A percentile compares a stretch with the other conserved stretches of the same genome.
Evolutionary conservation across 1,140 invertebrate genomes (phyloP).

Genomic region (Oryctes rhinoceros): DNA sequence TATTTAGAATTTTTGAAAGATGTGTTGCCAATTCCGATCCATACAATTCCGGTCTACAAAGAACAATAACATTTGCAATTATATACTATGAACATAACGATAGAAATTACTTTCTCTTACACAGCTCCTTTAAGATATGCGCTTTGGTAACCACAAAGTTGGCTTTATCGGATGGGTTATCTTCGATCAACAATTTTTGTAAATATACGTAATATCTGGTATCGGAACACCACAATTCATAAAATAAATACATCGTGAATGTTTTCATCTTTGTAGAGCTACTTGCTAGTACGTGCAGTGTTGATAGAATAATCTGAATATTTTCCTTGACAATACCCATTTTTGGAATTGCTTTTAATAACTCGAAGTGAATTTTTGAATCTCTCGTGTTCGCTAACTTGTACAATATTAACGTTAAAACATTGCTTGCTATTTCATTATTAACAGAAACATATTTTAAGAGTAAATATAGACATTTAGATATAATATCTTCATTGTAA

Average conservation of each 20-base stretch:
- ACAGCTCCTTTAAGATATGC: conserved; percentile 62
- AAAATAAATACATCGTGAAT: conserved; percentile 66
- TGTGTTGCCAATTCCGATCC: conserved; percentile 69
- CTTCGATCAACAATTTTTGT: conserved; percentile 59
- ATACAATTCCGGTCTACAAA: conserved; percentile 64
- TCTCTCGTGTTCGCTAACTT: conserved; percentile 65
- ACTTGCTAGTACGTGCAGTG: conserved; percentile 63
- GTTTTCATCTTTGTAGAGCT: conserved; percentile 60
- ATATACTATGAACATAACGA: not conserved
- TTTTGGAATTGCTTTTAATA: conserved; percentile 64
- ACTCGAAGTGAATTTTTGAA: conserved; percentile 62
- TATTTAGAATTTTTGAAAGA: conserved; percentile 69
- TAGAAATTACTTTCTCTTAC: conserved; percentile 56
- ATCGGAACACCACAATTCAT: conserved; percentile 65
- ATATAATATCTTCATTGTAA: conserved; percentile 49
- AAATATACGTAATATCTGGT: conserved; percentile 64
- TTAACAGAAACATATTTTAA: conserved; percentile 60
- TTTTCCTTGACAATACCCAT: conserved; percentile 65
- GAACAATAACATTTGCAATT: conserved; percentile 4
- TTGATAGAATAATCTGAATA: conserved; percentile 66
- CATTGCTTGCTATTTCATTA: conserved; percentile 60
- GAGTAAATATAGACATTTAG: conserved; percentile 58
- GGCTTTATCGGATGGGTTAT: conserved; percentile 47
- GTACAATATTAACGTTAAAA: conserved; percentile 66
- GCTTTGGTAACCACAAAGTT: conserved; percentile 62